These are phyloP conservation scores for Paraescarpia echinospica DNA, from an alignment of 1,140 invertebrate species.

Conservation along the genomic window DNA sequence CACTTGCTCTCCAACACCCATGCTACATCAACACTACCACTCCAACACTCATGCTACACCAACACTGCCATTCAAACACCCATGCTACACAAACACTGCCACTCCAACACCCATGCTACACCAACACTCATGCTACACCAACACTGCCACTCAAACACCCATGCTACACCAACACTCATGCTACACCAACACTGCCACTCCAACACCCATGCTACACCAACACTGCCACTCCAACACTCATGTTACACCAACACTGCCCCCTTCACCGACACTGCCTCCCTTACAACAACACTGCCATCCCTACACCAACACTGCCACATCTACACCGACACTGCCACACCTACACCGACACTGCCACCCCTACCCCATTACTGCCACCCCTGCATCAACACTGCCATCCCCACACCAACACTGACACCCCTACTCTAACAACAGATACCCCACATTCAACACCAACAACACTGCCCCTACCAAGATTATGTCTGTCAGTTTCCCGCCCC, in stretches of 20 bases:
- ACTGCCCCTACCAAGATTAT: too few species aligned
- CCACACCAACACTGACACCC: too few species aligned
- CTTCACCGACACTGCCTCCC: background rate
- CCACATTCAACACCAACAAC: too few species aligned
- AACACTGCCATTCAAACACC: background rate
- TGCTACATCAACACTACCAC: background rate
- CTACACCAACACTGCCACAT: background rate
- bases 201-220: background rate
- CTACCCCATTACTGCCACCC: too few species aligned
- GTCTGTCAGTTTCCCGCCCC: too few species aligned
- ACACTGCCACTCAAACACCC: background rate
- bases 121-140: background rate
- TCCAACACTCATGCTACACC: background rate
- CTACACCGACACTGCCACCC: background rate
- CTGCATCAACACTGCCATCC: too few species aligned
- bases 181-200: too few species aligned
- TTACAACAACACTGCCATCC: background rate
- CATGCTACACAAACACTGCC: background rate
- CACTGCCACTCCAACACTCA: background rate
- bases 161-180: background rate
- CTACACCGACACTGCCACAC: background rate
- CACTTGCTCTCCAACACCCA: background rate
- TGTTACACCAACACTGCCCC: background rate
- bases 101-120: background rate
- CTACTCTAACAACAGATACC: too few species aligned